Conservation (phyloP, 1,140 invertebrate genomes). For the Tenebrio molitor region DNA sequence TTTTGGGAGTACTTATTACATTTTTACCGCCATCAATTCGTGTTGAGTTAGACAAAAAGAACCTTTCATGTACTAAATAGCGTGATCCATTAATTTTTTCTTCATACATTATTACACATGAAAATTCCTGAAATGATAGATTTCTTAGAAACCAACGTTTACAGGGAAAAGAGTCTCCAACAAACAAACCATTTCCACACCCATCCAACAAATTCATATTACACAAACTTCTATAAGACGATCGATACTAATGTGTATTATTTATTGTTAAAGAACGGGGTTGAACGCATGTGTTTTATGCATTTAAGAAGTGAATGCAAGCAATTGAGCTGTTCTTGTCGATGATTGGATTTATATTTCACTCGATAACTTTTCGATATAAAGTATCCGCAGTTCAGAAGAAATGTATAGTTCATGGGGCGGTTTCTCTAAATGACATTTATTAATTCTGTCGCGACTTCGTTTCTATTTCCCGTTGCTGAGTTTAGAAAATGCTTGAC, state of each 20-base stretch:
- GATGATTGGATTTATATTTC: conserved; percentile 3
- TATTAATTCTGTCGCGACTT: not conserved
- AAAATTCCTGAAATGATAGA: too few relatives aligned
- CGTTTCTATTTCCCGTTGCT: not conserved
- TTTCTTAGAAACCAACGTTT: not conserved
- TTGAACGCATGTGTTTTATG: not conserved
- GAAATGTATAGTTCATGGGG: not conserved
- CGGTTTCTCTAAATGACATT: conserved; percentile 18
- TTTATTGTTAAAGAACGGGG: conserved; percentile 6
- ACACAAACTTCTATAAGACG: conserved; percentile 6
- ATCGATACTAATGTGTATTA: conserved; percentile 15
- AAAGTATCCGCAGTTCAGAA: not conserved
- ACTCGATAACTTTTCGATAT: too few relatives aligned
- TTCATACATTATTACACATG: too few relatives aligned
- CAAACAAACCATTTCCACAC: conserved; percentile 1
- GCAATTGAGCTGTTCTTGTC: conserved; percentile 12
- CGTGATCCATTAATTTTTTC: too few relatives aligned
- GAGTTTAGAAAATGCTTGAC: not conserved
- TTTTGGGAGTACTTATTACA: too few relatives aligned
- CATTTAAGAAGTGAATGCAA: not conserved
- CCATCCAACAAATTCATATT: conserved; percentile 9
- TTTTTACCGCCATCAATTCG: too few relatives aligned
- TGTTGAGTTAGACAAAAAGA: too few relatives aligned
- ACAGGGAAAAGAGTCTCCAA: not conserved
- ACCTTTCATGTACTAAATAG: too few relatives aligned